Conservation (phyloP, 1,140 invertebrate genomes). For the Drosophila varians region DNA sequence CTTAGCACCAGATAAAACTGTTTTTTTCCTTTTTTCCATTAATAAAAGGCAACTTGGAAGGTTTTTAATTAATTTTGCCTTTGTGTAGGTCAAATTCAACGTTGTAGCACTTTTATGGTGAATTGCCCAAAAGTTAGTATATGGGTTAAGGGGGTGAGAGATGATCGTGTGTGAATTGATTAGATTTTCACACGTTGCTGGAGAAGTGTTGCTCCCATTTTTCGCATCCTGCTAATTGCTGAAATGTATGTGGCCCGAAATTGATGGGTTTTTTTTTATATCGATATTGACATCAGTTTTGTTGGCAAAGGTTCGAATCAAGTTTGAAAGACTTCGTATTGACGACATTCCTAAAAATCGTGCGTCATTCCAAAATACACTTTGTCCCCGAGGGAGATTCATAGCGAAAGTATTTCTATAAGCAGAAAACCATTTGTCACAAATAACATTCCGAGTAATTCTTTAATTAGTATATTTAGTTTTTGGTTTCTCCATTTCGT, state of each 20-base stretch:
- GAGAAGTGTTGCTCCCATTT: conserved; percentile 28
- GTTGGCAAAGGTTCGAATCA: conserved; percentile 38
- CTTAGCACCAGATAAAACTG: conserved; percentile 32
- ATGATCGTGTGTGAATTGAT: conserved; percentile 35
- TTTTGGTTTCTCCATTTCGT: conserved; percentile 16
- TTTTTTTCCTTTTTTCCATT: neutral
- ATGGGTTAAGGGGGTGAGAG: conserved; percentile 6
- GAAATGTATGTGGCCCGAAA: conserved; percentile 24
- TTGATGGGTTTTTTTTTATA: conserved; percentile 13
- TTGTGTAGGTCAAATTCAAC: conserved; percentile 2
- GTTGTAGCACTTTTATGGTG: conserved; percentile 25
- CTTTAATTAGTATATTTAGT: conserved; percentile 19
- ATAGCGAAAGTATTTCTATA: conserved; percentile 14
- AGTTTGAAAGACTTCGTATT: no score
- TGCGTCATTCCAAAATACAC: conserved; percentile 1
- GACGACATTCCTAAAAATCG: neutral
- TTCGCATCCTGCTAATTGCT: conserved; percentile 62
- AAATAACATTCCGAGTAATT: conserved; percentile 58
- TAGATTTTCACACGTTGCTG: conserved; percentile 62
- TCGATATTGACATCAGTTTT: conserved; percentile 52
- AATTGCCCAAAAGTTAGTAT: no score
- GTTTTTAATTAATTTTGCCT: conserved; percentile 50
- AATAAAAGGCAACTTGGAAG: conserved; percentile 7
- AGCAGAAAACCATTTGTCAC: conserved; percentile 41
- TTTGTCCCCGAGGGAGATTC: conserved; percentile 7